Percentiles rank a stretch among this genome's conserved stretches.
These are phyloP conservation scores for Hemibagrus wyckioides DNA, from an alignment of 2,113 vertebrate genomes.

Conservation along the genomic window DNA sequence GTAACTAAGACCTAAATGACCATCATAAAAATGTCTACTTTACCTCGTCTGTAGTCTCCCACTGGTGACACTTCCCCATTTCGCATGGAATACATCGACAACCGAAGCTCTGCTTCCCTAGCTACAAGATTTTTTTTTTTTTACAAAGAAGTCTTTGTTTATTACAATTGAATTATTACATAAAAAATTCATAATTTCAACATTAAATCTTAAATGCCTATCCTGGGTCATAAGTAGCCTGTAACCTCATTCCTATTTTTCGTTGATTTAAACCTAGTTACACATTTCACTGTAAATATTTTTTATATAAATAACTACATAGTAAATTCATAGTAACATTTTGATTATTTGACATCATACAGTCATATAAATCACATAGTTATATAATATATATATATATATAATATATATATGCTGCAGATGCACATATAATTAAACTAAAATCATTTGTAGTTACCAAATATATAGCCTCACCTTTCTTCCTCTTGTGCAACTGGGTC, in stretches of 20 bases:
- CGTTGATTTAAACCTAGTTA: not conserved
- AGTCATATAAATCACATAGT: too few species aligned
- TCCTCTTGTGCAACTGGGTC: slow-evolving; percentile 71
- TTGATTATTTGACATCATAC: not conserved
- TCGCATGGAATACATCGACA: slow-evolving; percentile 59
- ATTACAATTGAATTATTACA: not conserved
- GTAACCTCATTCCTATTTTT: not conserved
- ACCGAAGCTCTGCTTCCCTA: slow-evolving; percentile 61
- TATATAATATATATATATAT: not conserved
- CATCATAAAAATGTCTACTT: slow-evolving; percentile 11
- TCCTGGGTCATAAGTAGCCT: not conserved
- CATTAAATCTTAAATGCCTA: not conserved
- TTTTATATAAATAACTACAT: not conserved
- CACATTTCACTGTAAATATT: not conserved
- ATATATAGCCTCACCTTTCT: slow-evolving; percentile 67
- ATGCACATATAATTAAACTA: not conserved
- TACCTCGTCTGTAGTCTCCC: slow-evolving; percentile 74
- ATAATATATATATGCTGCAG: not conserved
- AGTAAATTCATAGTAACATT: not conserved
- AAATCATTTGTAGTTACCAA: not conserved
- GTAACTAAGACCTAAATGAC: not conserved
- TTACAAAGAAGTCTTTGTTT: too few species aligned
- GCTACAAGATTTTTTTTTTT: slow-evolving; percentile 57
- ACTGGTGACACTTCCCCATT: slow-evolving; percentile 57
- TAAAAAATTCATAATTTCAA: not conserved